phyloP scores from a whole-genome alignment of 2,888 invertebrate genomes.

The Lymantria dispar region DNA sequence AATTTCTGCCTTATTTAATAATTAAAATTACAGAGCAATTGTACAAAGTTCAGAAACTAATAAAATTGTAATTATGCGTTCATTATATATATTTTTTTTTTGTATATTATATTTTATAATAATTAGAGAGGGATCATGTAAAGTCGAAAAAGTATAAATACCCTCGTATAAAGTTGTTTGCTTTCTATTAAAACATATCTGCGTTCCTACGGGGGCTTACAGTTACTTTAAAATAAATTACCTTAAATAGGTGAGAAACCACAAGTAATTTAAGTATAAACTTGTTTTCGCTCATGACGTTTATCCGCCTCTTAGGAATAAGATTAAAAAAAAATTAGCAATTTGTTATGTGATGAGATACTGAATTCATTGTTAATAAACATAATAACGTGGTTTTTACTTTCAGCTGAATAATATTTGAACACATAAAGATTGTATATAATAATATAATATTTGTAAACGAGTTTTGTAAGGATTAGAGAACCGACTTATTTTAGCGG shows the following conservation, averaged over 20 bases:
- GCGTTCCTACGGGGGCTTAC: conserved; percentile 23
- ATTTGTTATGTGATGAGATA: conserved; percentile 31
- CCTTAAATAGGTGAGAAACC: conserved; percentile 8
- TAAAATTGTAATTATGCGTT: background rate
- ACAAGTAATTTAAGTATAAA: conserved; percentile 30
- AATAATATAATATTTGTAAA: conserved; percentile 12
- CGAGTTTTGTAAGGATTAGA: conserved; percentile 23
- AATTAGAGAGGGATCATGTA: background rate
- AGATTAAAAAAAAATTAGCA: conserved; percentile 55
- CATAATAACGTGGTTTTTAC: conserved; percentile 19
- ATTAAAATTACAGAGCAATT: background rate
- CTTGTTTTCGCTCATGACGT: conserved; percentile 63
- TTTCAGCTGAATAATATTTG: conserved; percentile 12
- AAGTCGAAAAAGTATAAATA: background rate
- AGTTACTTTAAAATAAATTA: conserved; percentile 21
- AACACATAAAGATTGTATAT: conserved; percentile 12
- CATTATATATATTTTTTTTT: background rate
- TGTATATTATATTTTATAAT: background rate
- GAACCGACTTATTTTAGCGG: conserved; percentile 25
- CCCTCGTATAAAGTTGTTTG: conserved; percentile 6
- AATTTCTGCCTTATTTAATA: conserved; percentile 1
- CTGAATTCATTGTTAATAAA: conserved; percentile 27
- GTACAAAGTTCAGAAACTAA: background rate
- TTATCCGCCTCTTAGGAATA: conserved; percentile 73
- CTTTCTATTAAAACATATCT: conserved; percentile 25